These are phyloP conservation scores for Illadopsis cleaveri DNA, from an alignment of 2,113 vertebrate species.

Conservation along the genomic window DNA sequence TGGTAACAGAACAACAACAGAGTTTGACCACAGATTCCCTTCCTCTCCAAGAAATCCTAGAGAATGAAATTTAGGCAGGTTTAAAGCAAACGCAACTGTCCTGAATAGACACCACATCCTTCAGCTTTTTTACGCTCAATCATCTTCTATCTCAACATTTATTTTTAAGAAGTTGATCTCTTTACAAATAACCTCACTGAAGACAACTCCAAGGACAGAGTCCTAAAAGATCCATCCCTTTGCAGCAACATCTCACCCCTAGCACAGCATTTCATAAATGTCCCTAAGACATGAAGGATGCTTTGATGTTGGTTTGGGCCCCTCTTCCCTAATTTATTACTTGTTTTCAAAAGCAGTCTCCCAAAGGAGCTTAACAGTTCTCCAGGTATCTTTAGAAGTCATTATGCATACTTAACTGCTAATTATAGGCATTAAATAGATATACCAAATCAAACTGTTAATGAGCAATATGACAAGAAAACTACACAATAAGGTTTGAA, in stretches of 20 bases:
- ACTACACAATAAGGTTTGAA: neutral
- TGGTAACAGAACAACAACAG: neutral
- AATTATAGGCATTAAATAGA: neutral
- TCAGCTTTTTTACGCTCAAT: neutral
- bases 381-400: neutral
- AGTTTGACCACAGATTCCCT: neutral
- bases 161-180: neutral
- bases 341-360: neutral
- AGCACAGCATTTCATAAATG: rapidly evolving
- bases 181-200: neutral
- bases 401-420: neutral
- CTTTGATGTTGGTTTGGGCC: neutral
- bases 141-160: neutral
- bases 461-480: neutral
- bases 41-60: neutral
- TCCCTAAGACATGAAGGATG: neutral
- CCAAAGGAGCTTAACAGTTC: neutral
- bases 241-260: neutral
- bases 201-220: neutral
- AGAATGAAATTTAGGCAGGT: neutral
- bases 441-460: neutral
- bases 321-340: neutral
- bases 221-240: neutral
- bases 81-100: neutral
- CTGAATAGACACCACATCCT: rapidly evolving